These are phyloP conservation scores for Erythrocercus mccallii DNA, from an alignment of 2,113 vertebrate genomes.

Conservation along the genomic window DNA sequence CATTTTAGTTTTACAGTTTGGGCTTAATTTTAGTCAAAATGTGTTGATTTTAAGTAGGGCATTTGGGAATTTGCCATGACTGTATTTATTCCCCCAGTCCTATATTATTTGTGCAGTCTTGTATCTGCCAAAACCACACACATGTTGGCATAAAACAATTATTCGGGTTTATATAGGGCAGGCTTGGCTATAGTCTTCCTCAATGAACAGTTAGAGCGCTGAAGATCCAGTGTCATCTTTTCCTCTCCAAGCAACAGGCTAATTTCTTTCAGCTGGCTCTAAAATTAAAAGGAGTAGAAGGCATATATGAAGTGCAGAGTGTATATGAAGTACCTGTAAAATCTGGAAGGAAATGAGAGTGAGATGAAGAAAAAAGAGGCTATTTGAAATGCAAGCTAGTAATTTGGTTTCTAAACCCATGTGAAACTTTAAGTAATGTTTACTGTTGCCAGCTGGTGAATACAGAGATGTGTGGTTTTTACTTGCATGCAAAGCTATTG, in stretches of 20 bases:
- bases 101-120: background rate
- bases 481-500: conserved; percentile 40
- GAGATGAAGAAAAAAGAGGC: background rate
- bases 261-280: background rate
- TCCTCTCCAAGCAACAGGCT: background rate
- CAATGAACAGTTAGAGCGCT: background rate
- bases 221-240: background rate
- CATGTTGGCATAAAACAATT: conserved; percentile 18
- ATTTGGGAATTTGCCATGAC: background rate
- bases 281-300: background rate
- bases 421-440: conserved; percentile 31
- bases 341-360: background rate
- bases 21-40: background rate
- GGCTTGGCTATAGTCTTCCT: conserved; percentile 23
- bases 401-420: conserved; percentile 37
- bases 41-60: background rate
- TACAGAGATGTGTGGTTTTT: conserved; percentile 15
- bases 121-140: conserved; percentile 12
- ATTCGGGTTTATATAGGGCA: background rate
- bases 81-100: background rate
- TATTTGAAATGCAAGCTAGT: background rate
- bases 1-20: background rate
- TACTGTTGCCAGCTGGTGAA: conserved; percentile 37
- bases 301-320: background rate
- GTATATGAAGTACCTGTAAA: background rate